These are phyloP conservation scores for Eupeodes latifasciatus DNA, from an alignment of 2,888 invertebrate species.

Conservation along the genomic window DNA sequence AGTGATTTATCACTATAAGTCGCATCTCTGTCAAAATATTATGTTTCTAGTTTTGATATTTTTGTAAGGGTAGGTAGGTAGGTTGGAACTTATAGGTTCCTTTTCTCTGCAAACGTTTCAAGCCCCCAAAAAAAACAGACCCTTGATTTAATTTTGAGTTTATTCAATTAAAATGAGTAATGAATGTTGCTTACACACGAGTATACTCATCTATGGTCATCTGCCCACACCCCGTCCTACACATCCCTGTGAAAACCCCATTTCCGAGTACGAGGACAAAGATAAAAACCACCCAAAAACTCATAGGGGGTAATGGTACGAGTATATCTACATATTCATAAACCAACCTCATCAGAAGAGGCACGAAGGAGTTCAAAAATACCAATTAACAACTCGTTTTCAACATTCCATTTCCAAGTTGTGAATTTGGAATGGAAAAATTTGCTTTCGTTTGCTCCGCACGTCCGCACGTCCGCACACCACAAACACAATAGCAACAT, in stretches of 20 bases:
- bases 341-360: slow-evolving; percentile 44
- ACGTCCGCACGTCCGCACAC: background rate
- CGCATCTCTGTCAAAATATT: slow-evolving; percentile 21
- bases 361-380: slow-evolving; percentile 41
- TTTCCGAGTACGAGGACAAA: background rate
- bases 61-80: background rate
- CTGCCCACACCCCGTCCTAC: background rate
- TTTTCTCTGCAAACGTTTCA: background rate
- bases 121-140: background rate
- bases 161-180: slow-evolving; percentile 32
- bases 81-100: too few species aligned
- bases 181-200: slow-evolving; percentile 4
- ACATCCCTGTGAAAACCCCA: background rate
- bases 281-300: background rate
- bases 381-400: slow-evolving; percentile 62
- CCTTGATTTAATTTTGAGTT: slow-evolving; percentile 15
- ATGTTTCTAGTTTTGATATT: background rate
- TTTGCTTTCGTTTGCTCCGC: background rate
- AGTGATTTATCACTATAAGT: slow-evolving; percentile 8
- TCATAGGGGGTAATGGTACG: background rate
- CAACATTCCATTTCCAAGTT: slow-evolving; percentile 15
- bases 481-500: slow-evolving; percentile 35
- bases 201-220: too few species aligned
- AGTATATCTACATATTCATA: slow-evolving; percentile 32
- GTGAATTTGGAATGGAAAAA: slow-evolving; percentile 26